Evolutionary conservation across 2,113 vertebrate genomes (phyloP), one percentile per base, ranked within the genome.

Genomic region (Alouatta palliata): DNA sequence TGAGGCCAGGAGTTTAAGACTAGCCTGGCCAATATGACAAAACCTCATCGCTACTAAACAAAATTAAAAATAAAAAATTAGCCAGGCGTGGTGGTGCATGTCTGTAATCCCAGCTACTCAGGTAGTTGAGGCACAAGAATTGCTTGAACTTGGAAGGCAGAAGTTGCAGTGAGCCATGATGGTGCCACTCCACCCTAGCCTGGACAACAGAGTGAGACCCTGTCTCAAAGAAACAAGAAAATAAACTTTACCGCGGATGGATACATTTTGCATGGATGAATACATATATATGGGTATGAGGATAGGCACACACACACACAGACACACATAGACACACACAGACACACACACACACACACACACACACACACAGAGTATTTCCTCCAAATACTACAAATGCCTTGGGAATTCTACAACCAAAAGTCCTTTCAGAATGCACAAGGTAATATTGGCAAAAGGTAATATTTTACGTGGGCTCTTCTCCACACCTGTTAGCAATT

Each of bases 401-500:
- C 40, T 95, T 97, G 89, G 87, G 71, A 97, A 88, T 94, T 97
- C 87, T 95, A 97, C 54, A 98, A 89, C 45, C 43, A 86, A 97
- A 96, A 54, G 43, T 96, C 97, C 87, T 97, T 97, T 97, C 94
- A 70, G 89, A 98, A 96, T 73, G 88, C 96, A 97, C 37, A 52
- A 52, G 52, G 52, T 52, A 52, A 19, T 52, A 27, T 23, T 97
- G 95, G 96, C 73, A 32, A 73, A 90, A 97, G 43, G 73, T 95
- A 98, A 97, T 97, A 95, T 90, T 97, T 87, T 68, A 35, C 6
- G 0, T 96, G 94, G 96, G 54, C 97, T 98, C 97, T 96, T 98
- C 96, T 82, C 96, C 97, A 98, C 98, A 98, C 97, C 98, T 98
- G 98, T 97, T 98, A 99, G 98, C 97, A 98, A 91, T 98, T 98